Evolutionary conservation across 2,113 vertebrate genomes (phyloP).

Genomic region (zebrafish (Danio rerio)): GRCz12tu NC_133196.1:24630001-24630500

Average conservation of each 20-base stretch:
- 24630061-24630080: no score
- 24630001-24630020: no score
- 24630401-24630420: constrained; percentile 6
- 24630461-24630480: neutral
- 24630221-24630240: neutral
- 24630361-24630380: constrained; percentile 19
- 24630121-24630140: no score
- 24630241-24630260: neutral
- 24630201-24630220: no score
- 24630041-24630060: no score
- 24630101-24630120: no score
- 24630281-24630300: constrained; percentile 19
- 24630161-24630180: no score
- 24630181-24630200: no score
- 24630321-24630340: constrained; percentile 19
- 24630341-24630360: neutral
- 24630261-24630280: no score
- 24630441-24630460: constrained; percentile 8
- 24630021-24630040: no score
- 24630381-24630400: constrained; percentile 7
- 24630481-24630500: constrained; percentile 35
- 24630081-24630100: no score
- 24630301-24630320: constrained; percentile 25
- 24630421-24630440: constrained; percentile 21
- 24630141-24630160: no score